phyloP scores from a whole-genome alignment of 1,140 invertebrate species.

The Meloidogyne floridensis region DNA sequence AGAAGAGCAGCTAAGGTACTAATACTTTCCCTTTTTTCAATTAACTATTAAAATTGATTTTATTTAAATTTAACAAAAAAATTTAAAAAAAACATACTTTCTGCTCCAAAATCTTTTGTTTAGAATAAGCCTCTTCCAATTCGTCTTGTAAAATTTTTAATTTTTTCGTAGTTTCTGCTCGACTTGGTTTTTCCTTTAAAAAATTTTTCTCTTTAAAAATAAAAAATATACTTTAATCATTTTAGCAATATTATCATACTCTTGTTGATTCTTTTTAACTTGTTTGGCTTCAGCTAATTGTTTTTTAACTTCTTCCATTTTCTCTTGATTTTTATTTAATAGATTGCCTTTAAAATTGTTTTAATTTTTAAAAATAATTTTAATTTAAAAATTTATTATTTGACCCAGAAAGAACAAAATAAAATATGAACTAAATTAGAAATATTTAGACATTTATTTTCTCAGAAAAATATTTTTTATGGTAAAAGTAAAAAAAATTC shows the following conservation, averaged over 20 bases:
- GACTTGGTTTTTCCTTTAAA: constrained; percentile 44
- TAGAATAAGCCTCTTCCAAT: constrained; percentile 40
- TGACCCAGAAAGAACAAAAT: too few species aligned
- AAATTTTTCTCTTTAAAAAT: background rate
- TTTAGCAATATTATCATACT: constrained; percentile 50
- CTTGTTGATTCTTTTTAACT: constrained; percentile 50
- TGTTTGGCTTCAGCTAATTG: constrained; percentile 45
- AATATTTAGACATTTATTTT: too few species aligned
- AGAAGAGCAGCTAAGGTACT: constrained; percentile 36
- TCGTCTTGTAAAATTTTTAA: constrained; percentile 39
- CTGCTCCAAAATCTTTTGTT: constrained; percentile 46
- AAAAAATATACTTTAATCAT: constrained; percentile 32
- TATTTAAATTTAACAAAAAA: background rate
- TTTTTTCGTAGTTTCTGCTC: constrained; percentile 33
- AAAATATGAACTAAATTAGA: too few species aligned
- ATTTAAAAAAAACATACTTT: constrained; percentile 28
- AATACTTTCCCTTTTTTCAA: constrained; percentile 37
- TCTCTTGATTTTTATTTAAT: constrained; percentile 26
- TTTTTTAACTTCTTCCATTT: constrained; percentile 49
- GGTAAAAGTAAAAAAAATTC: too few species aligned
- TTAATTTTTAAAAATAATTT: too few species aligned
- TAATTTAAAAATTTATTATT: too few species aligned
- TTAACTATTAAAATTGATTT: constrained; percentile 10
- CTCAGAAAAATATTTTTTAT: too few species aligned
- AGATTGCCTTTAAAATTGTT: constrained; percentile 6